A percentile compares a stretch with the other conserved stretches of the same genome.
Evolutionary conservation across 1,140 invertebrate species (phyloP).

Genomic region (Bombus sibiricus): DNA sequence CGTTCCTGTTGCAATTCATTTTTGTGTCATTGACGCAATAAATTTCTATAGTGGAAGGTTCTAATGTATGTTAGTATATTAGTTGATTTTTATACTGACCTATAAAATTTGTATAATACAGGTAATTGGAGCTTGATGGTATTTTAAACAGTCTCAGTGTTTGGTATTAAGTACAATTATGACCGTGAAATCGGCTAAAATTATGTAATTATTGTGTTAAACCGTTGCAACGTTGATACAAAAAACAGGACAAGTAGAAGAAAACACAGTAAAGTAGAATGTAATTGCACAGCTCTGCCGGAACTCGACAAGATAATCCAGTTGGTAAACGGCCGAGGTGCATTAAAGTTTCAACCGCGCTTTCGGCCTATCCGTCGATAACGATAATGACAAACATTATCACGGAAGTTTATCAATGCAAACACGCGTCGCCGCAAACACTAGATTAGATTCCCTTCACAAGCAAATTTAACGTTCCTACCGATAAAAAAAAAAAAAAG

Average conservation of each 20-base stretch:
- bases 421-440: constrained; percentile 43
- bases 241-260: not conserved
- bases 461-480: constrained; percentile 14
- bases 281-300: constrained; percentile 13
- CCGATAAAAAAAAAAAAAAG: not conserved
- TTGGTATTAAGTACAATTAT: not conserved
- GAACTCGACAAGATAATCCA: constrained; percentile 33
- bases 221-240: not conserved
- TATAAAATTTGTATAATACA: not conserved
- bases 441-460: constrained; percentile 38
- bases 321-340: constrained; percentile 30
- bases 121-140: not conserved
- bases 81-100: too few species aligned
- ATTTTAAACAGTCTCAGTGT: not conserved
- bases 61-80: too few species aligned
- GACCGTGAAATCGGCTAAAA: not conserved
- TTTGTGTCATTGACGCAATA: too few species aligned
- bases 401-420: constrained; percentile 48
- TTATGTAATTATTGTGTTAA: not conserved
- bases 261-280: not conserved
- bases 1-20: too few species aligned
- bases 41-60: too few species aligned
- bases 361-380: constrained; percentile 31
- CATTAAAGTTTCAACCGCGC: constrained; percentile 37
- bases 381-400: constrained; percentile 48